These are phyloP conservation scores for Alligator sinensis DNA, from an alignment of 2,113 vertebrate species.

Conservation along the genomic window DNA sequence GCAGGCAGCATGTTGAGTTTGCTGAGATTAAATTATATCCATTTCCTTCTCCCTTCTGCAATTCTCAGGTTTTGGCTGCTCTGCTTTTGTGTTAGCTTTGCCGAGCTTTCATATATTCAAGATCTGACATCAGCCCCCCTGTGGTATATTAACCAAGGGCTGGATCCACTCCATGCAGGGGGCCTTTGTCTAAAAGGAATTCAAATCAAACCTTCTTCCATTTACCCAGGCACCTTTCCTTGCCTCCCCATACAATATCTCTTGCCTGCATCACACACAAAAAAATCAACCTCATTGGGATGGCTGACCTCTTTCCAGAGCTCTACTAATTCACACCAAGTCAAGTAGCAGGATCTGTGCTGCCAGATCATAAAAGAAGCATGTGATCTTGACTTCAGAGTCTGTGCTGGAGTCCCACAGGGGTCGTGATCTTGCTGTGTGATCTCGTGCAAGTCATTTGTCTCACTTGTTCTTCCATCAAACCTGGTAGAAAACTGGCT, in stretches of 20 bases:
- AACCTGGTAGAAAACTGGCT: not conserved
- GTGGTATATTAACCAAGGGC: not conserved
- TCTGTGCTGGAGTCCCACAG: slow-evolving; percentile 12
- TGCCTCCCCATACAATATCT: not conserved
- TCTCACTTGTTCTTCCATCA: slow-evolving; percentile 10
- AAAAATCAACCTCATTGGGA: not conserved
- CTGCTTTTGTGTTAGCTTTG: not conserved
- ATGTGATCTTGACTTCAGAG: not conserved
- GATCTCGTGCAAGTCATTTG: slow-evolving; percentile 30
- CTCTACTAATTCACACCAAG: not conserved
- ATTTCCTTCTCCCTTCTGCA: not conserved
- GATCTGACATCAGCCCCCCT: not conserved
- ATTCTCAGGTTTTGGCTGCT: not conserved
- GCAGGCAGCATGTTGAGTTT: not conserved
- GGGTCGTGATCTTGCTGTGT: not conserved
- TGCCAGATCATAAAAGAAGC: not conserved
- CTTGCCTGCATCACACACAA: not conserved
- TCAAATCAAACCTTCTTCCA: not conserved
- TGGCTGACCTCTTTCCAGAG: not conserved
- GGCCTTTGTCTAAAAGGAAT: not conserved
- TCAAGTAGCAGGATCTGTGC: not conserved
- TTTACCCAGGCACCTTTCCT: not conserved
- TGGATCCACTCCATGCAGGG: not conserved
- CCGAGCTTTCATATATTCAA: fast-evolving
- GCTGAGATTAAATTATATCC: not conserved